Evolutionary conservation across 2,797 vertebrate genomes (phyloP), one percentile per base, ranked within the genome.

Genomic region (Cryptoprocta ferox): DNA sequence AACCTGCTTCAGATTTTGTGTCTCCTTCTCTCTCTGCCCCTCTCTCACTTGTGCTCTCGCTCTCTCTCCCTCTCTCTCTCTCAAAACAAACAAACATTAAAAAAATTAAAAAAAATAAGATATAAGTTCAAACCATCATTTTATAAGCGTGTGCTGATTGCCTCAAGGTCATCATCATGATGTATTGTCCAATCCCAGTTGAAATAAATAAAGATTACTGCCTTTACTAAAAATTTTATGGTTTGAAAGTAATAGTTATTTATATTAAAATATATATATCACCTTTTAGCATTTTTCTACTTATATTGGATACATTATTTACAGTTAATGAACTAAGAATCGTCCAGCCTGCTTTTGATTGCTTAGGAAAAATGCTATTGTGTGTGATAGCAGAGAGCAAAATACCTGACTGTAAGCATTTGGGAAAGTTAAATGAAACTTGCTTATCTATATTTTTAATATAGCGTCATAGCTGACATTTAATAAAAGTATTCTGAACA

Each of bases 221-320:
- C 42, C 16, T 92, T 61, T 85, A 48, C 35, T 92, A 71, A 88
- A 70, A 83, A n/a, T 78, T 82, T 96, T 73, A 11, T 75, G 35
- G 28, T 63, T 97, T 56, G 70, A 70, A 94, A 75, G 42, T 79
- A 91, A 86, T 76, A 42, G 73, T 84, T 11, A 19, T 85, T 84
- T 11, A 19, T 85, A 56, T 73, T 91, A 70, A 94, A 80, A 92
- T 75, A 70, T 5, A 80, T 53, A 56, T 71, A 73, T 79, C 19
- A 14, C 39, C 61, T 68, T 85, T 76, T 53, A 73, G 30, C 35
- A 53, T 84, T 97, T 92, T 85, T 84, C 7, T 94, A 48, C 37
- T 88, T 88, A 10, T 56, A 39, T 66, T 84, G 83, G 26, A 26
- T 48, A 88, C 26, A 32, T 95, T 91, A 68, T 70, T 92, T 89